Percentiles rank a stretch among this genome's conserved stretches.
phyloP scores from a whole-genome alignment of 2,888 invertebrate species.

The Tanypteryx hageni region DNA sequence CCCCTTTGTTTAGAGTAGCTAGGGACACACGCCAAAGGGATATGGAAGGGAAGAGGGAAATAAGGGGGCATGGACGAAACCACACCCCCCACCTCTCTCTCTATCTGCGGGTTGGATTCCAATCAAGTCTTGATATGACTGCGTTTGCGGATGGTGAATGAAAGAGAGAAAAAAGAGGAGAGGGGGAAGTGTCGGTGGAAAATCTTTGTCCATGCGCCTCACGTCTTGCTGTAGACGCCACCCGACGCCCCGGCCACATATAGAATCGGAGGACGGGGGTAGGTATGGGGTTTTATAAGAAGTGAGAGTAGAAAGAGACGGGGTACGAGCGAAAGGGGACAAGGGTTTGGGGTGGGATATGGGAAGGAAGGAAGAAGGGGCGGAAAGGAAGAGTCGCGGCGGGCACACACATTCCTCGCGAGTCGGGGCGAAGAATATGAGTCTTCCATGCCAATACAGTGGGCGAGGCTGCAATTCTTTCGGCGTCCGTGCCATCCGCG shows the following conservation, averaged over 20 bases:
- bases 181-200: background rate
- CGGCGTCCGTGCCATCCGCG: conserved; percentile 22
- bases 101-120: conserved; percentile 50
- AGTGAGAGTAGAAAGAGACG: background rate
- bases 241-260: conserved; percentile 46
- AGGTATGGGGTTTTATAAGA: background rate
- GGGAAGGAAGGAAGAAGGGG: background rate
- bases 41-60: conserved; percentile 20
- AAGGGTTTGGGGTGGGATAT: background rate
- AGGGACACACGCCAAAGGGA: background rate
- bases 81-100: background rate
- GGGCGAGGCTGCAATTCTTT: conserved; percentile 49
- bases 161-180: background rate
- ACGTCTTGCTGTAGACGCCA: conserved; percentile 49
- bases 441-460: conserved; percentile 56
- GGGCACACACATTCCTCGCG: conserved; percentile 54
- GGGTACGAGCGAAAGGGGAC: background rate
- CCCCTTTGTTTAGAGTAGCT: conserved; percentile 25
- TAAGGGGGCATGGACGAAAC: conserved; percentile 2
- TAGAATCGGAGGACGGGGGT: background rate
- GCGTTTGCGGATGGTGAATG: conserved; percentile 3
- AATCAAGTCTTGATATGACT: conserved; percentile 56
- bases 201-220: conserved; percentile 38
- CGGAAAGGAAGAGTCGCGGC: conserved; percentile 2
- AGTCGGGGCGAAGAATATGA: conserved; percentile 52